These are phyloP conservation scores for Protaetia brevitarsis DNA, from an alignment of 1,140 invertebrate genomes.

Conservation along the genomic window DNA sequence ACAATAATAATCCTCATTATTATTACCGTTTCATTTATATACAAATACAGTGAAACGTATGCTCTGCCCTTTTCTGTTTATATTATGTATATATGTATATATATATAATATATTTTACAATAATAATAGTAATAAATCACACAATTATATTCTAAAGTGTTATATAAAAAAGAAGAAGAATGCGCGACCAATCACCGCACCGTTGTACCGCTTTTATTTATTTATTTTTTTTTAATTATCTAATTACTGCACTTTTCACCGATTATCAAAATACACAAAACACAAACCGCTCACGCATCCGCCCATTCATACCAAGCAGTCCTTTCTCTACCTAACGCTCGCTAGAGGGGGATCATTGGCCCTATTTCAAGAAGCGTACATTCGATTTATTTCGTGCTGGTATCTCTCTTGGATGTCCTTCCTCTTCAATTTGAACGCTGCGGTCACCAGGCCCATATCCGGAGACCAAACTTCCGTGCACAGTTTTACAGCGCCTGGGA, in stretches of 20 bases:
- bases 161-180: slow-evolving; percentile 1
- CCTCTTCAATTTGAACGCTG: slow-evolving; percentile 94
- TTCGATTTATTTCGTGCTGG: slow-evolving; percentile 82
- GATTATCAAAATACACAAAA: neutral
- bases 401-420: slow-evolving; percentile 94
- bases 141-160: slow-evolving; percentile 3
- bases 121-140: slow-evolving; percentile 1
- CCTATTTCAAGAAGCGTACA: slow-evolving; percentile 83
- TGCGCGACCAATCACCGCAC: neutral
- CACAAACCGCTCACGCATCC: neutral
- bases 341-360: neutral
- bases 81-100: neutral
- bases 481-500: slow-evolving; percentile 87
- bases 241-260: neutral
- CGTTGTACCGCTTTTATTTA: neutral
- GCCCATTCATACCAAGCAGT: neutral
- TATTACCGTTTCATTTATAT: slow-evolving; percentile 1
- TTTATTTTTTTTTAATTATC: neutral
- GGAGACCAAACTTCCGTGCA: slow-evolving; percentile 92
- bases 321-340: neutral
- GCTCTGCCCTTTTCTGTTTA: neutral
- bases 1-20: neutral
- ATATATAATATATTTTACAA: neutral
- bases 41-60: slow-evolving; percentile 2
- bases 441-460: slow-evolving; percentile 94